These are phyloP conservation scores for Abramis brama DNA, from an alignment of 2,113 vertebrate species.

Conservation along the genomic window DNA sequence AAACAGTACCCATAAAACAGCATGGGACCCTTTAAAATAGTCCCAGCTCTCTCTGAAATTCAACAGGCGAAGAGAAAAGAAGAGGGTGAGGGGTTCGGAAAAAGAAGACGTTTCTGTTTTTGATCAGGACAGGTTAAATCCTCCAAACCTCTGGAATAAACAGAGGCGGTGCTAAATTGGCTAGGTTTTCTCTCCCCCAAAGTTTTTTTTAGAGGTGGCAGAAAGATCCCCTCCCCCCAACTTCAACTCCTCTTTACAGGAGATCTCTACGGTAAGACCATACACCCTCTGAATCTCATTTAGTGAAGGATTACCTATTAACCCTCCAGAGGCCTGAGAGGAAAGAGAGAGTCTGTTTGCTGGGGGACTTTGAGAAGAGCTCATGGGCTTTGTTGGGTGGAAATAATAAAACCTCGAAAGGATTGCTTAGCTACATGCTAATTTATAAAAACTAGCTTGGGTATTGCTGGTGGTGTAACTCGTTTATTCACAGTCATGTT, in stretches of 20 bases:
- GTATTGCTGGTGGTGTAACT: constrained; percentile 18
- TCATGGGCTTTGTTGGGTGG: constrained; percentile 34
- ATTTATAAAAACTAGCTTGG: constrained; percentile 11
- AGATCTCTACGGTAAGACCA: constrained; percentile 66
- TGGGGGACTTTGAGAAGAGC: constrained; percentile 46
- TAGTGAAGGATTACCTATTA: constrained; percentile 76
- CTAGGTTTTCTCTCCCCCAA: constrained; percentile 63
- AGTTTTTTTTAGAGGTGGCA: neutral
- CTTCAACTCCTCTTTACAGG: constrained; percentile 59
- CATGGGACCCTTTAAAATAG: constrained; percentile 67
- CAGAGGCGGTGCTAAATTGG: constrained; percentile 19
- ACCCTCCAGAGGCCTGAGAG: constrained; percentile 56
- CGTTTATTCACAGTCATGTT: constrained; percentile 11
- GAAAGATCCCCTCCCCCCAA: neutral
- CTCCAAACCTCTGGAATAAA: constrained; percentile 23
- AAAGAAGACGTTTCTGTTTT: constrained; percentile 44
- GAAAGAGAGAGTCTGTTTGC: constrained; percentile 49
- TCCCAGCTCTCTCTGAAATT: constrained; percentile 62
- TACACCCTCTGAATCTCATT: constrained; percentile 67
- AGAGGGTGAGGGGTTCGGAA: constrained; percentile 56
- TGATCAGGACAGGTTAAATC: constrained; percentile 49
- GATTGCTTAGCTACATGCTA: constrained; percentile 32
- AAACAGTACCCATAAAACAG: constrained; percentile 76
- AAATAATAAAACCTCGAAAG: constrained; percentile 27
- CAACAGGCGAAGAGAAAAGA: constrained; percentile 59